Conservation (phyloP, 2,888 invertebrate species). For the Gortyna flavago region DNA sequence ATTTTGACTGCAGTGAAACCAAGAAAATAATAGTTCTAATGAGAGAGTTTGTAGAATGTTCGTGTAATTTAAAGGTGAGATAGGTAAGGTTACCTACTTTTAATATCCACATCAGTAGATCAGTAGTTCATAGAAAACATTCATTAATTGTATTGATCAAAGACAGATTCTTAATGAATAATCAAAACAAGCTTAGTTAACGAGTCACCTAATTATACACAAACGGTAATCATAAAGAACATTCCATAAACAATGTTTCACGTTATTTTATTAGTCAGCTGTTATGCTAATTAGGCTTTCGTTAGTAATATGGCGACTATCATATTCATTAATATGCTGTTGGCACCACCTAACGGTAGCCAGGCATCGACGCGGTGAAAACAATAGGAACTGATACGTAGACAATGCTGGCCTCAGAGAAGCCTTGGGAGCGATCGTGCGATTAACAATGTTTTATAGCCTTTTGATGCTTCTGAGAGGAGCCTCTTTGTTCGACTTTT, state of each 20-base stretch:
- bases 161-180: not conserved
- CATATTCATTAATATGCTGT: conserved; percentile 75
- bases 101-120: not conserved
- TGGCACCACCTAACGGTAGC: conserved; percentile 75
- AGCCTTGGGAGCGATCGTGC: conserved; percentile 57
- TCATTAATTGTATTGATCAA: not conserved
- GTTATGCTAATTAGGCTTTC: conserved; percentile 63
- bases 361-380: conserved; percentile 68
- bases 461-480: conserved; percentile 25
- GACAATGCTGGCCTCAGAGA: conserved; percentile 40
- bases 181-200: not conserved
- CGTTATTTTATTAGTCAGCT: conserved; percentile 62
- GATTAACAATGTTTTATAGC: conserved; percentile 38
- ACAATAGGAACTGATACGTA: conserved; percentile 68
- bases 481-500: conserved; percentile 50
- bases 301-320: conserved; percentile 37
- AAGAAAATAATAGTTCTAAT: not conserved
- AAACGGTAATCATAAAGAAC: conserved; percentile 34
- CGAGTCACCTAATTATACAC: conserved; percentile 6
- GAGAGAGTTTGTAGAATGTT: not conserved
- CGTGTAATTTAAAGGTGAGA: too few species aligned
- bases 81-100: too few species aligned
- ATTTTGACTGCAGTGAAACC: not conserved
- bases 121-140: too few species aligned
- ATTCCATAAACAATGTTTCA: conserved; percentile 43